These are phyloP conservation scores for Pterostichus niger DNA, from an alignment of 2,888 invertebrate genomes.

Conservation along the genomic window DNA sequence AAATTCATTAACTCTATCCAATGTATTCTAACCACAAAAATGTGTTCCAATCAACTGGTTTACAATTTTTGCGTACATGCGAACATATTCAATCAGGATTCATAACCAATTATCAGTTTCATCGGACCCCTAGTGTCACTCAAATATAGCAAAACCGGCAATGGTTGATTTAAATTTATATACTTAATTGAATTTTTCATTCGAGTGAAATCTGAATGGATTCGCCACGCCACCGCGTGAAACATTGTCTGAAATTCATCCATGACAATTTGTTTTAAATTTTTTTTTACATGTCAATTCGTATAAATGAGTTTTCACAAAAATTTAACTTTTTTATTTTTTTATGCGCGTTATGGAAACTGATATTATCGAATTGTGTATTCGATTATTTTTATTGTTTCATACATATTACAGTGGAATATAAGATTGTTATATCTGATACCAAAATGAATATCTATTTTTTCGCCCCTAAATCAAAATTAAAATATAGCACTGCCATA, in stretches of 20 bases:
- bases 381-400: too few species aligned
- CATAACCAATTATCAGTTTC: constrained; percentile 57
- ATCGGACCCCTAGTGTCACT: constrained; percentile 42
- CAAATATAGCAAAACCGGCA: constrained; percentile 17
- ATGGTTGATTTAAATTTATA: constrained; percentile 55
- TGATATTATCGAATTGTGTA: too few species aligned
- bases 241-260: constrained; percentile 45
- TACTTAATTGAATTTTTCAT: constrained; percentile 60
- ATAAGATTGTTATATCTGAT: too few species aligned
- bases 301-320: not conserved
- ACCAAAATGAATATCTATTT: too few species aligned
- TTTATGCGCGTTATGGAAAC: too few species aligned
- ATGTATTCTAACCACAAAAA: constrained; percentile 58
- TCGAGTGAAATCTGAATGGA: not conserved
- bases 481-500: too few species aligned
- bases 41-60: constrained; percentile 51
- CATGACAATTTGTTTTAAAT: constrained; percentile 45
- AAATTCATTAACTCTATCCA: constrained; percentile 39
- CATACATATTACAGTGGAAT: too few species aligned
- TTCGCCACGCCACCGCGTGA: not conserved
- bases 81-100: constrained; percentile 60
- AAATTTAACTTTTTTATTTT: not conserved
- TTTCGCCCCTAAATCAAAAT: too few species aligned
- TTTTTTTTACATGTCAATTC: constrained; percentile 26
- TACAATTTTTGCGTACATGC: constrained; percentile 46